phyloP scores from a whole-genome alignment of 2,888 invertebrate species.

The Dione vanillae region DNA sequence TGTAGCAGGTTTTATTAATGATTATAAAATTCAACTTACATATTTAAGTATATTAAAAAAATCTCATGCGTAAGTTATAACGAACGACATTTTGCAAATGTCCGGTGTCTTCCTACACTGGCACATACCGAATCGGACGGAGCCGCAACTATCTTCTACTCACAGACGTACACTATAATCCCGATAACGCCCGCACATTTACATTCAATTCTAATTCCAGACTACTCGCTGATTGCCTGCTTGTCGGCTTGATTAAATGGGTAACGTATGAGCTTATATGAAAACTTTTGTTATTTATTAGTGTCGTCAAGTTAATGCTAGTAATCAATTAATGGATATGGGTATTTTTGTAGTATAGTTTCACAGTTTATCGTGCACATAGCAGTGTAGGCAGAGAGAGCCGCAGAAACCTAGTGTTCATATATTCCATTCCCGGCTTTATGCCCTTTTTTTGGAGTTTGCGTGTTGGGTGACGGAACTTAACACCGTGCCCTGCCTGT shows the following conservation, averaged over 20 bases:
- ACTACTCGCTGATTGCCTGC: slow-evolving; percentile 79
- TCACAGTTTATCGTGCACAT: too few relatives aligned
- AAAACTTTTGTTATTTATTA: slow-evolving; percentile 22
- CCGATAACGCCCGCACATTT: slow-evolving; percentile 86
- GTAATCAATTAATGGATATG: not conserved
- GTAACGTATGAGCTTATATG: slow-evolving; percentile 25
- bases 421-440: too few relatives aligned
- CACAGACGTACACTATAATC: slow-evolving; percentile 84
- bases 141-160: slow-evolving; percentile 79
- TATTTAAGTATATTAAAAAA: not conserved
- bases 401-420: too few relatives aligned
- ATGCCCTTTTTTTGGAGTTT: too few relatives aligned
- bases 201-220: slow-evolving; percentile 84
- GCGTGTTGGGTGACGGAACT: too few relatives aligned
- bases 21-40: too few relatives aligned
- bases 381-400: too few relatives aligned
- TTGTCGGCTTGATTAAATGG: slow-evolving; percentile 77
- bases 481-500: too few relatives aligned
- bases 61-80: not conserved
- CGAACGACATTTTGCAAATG: not conserved
- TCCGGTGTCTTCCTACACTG: slow-evolving; percentile 53
- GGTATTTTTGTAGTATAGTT: too few relatives aligned
- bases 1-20: too few relatives aligned
- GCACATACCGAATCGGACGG: slow-evolving; percentile 66
- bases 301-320: not conserved